Base-by-base conservation (phyloP, 2,797 vertebrate species). In the Acanthis flammea region DNA sequence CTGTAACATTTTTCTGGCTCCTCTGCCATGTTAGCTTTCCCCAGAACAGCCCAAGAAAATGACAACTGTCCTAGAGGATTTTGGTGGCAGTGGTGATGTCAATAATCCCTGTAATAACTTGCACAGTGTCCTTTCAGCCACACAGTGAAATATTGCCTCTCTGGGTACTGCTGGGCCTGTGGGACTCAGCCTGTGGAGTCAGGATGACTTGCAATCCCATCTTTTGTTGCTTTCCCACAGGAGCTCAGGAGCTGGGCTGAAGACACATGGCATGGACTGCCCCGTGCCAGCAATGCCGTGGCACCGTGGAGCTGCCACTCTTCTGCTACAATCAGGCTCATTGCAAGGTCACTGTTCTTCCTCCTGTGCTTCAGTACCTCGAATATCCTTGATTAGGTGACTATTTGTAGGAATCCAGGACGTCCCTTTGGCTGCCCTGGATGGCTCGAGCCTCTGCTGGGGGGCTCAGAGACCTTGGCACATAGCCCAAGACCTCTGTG, bases 221-320 rank as follows among this genome's bases (percentile, higher is more conserved):
- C 19, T 50, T 53, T 18, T 33, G 41, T 66, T 63, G 41, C 37
- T 70, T 81, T 71, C 42, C 53, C 8, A 28, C 37, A 7, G 21
- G n/a, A 74, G 21, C 15, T 27, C 37, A 7, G 21, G n/a, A 74
- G 21, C 15, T 57, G 72, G 21, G 42, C 7, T 54, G 24, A 30
- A 42, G 9, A 18, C 17, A 5, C 0, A 1, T 4, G n/a, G 14
- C n/a, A 4, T 6, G 19, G 61, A 10, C 10, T 87, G 24, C 45
- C 28, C 50, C 7, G 51, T 21, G 24, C 45, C 63, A 54, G 44
- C 17, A 19, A 3, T 3, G 13, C 44, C 16, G 1, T 3, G 21
- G 51, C 48, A 24, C n/a, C 6, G 0, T 22, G 57, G 39, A 22
- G 16, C 61, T 44, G 48, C 60, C 47, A 6, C 74, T 48, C 51